Evolutionary conservation across 2,888 invertebrate species (phyloP).

Genomic region (Eupsilia transversa): DNA sequence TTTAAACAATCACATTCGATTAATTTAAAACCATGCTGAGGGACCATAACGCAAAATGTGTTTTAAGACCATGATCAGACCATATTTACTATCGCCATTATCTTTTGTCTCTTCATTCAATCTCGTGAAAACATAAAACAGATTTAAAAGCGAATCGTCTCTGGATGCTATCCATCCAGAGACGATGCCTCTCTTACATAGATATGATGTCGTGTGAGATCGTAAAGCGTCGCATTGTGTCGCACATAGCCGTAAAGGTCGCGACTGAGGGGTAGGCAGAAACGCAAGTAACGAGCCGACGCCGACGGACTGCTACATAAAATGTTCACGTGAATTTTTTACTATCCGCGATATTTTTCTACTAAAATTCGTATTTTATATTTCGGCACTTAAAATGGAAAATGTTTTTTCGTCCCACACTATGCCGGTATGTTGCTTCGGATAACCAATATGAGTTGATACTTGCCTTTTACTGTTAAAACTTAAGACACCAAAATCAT

Average conservation of each 20-base stretch:
- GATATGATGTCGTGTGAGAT: constrained; percentile 33
- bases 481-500: background rate
- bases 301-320: constrained; percentile 47
- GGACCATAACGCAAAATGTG: too few species aligned
- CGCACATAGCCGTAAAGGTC: constrained; percentile 48
- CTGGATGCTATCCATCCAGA: too few species aligned
- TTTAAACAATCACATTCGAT: background rate
- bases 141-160: constrained; percentile 57
- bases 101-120: constrained; percentile 33
- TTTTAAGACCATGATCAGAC: background rate
- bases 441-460: background rate
- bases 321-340: constrained; percentile 47
- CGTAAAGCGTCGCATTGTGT: constrained; percentile 53
- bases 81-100: constrained; percentile 8
- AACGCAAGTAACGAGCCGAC: constrained; percentile 26
- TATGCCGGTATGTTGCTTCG: background rate
- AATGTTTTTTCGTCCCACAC: background rate
- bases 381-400: constrained; percentile 42
- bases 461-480: background rate
- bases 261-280: constrained; percentile 35
- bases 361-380: constrained; percentile 56
- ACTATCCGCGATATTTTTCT: constrained; percentile 55
- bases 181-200: constrained; percentile 3
- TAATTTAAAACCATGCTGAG: background rate
- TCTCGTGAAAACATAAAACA: constrained; percentile 40